Evolutionary conservation across 2,888 invertebrate species (phyloP), one percentile per base, ranked within the genome.

Genomic region (Lysandra coridon): DNA sequence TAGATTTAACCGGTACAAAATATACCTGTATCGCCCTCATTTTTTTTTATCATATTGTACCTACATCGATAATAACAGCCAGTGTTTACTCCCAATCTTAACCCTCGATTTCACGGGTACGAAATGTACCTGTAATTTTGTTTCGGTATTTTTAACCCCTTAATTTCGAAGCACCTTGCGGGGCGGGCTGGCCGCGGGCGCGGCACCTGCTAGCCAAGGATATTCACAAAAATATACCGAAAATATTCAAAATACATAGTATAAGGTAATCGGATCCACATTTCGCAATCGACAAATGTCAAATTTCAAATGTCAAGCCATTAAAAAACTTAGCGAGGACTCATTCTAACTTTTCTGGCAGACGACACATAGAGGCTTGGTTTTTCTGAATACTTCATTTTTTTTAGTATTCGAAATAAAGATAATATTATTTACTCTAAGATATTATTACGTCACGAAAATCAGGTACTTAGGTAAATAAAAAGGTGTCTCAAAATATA

Each of bases 131-230:
- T 57, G 30, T 76, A 76, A 76, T 76, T 76, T 76, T 14, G 53
- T 57, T 75, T 57, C 76, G 76, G 76, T 76, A 30, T 57, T 76
- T 57, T 76, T 76, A 53, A 76, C 76, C 76, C 76, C 76, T 76
- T 57, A 76, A 76, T 76, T 75, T 76, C 33, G 69, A 33, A 14
- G 69, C 69, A 69, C 33, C 69, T 69, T 69, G 69, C 69, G 69
- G 69, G 69, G 33, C 69, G 69, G 12, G 12, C 64, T 12, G 64
- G 30, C 69, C 37, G 33, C 10, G 5, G 69, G 69, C 69, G 14
- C 1, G 33, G 33, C 69, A 69, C 69, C 69, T 69, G 69, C 69
- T 69, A 37, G 33, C 69, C 33, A 69, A 69, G 69, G 69, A 69
- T 69, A 69, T 69, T 14, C 69, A 33, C 23, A 64, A 3, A 30